Conservation (phyloP, 2,797 vertebrate species). For the Acipenser oxyrinchus region DNA sequence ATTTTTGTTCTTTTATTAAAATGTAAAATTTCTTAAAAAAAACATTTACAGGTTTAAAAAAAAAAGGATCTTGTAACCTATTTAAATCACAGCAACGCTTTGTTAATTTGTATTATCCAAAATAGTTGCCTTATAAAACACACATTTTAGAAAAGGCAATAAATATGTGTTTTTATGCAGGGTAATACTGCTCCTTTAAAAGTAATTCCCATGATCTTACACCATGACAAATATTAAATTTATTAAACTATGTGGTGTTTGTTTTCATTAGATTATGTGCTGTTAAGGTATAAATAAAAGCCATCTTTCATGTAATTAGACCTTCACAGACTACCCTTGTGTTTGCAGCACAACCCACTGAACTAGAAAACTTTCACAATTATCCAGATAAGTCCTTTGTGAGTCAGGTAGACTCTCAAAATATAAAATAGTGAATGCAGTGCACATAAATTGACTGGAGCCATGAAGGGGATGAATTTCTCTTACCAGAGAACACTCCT, state of each 20-base stretch:
- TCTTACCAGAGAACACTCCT: too few relatives aligned
- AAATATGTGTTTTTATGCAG: conserved; percentile 33
- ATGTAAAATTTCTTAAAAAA: conserved; percentile 17
- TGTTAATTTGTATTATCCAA: conserved; percentile 29
- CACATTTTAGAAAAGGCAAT: conserved; percentile 26
- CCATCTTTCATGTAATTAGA: conserved; percentile 62
- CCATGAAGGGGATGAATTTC: neutral
- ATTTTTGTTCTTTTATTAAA: conserved; percentile 16
- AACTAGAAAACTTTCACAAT: conserved; percentile 20
- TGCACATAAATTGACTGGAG: neutral
- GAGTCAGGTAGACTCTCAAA: too few relatives aligned
- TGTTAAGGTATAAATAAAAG: conserved; percentile 69
- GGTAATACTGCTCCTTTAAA: too few relatives aligned
- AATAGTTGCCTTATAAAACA: conserved; percentile 39
- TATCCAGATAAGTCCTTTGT: neutral
- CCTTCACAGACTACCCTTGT: conserved; percentile 40
- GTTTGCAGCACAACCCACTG: conserved; percentile 34
- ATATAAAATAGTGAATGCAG: neutral
- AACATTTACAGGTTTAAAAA: conserved; percentile 23
- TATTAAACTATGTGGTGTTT: conserved; percentile 55
- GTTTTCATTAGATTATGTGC: conserved; percentile 58
- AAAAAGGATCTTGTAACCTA: conserved; percentile 20
- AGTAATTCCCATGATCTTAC: conserved; percentile 31
- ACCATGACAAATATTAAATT: conserved; percentile 53
- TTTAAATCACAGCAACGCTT: conserved; percentile 15